phyloP scores from a whole-genome alignment of 2,888 invertebrate genomes.

The Microplitis deprimator region DNA sequence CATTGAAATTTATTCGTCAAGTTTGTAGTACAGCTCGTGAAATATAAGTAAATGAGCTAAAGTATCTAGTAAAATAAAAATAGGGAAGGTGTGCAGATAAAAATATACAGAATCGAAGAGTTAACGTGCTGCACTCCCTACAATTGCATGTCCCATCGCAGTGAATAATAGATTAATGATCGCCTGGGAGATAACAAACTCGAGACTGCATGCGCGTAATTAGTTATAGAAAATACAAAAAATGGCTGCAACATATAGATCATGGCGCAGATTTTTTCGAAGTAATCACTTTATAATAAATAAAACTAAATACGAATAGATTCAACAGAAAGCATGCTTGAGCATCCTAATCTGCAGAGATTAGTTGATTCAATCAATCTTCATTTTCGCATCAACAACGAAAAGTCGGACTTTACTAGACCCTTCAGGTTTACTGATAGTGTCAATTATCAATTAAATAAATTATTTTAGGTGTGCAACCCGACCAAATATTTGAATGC shows the following conservation, averaged over 20 bases:
- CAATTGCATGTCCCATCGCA: constrained; percentile 58
- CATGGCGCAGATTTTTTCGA: not conserved
- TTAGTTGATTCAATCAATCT: no score
- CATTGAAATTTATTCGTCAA: not conserved
- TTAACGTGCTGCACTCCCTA: constrained; percentile 28
- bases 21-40: not conserved
- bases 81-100: not conserved
- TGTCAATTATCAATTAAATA: no score
- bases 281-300: no score
- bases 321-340: no score
- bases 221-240: constrained; percentile 69
- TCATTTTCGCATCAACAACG: no score
- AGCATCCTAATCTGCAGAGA: no score
- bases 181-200: constrained; percentile 63
- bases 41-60: not conserved
- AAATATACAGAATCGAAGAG: not conserved
- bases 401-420: no score
- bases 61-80: not conserved
- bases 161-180: constrained; percentile 69
- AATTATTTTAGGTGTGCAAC: no score
- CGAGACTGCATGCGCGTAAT: constrained; percentile 64
- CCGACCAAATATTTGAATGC: no score
- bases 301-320: no score
- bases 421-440: no score
- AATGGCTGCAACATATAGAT: constrained; percentile 61